A percentile compares a stretch with the other conserved stretches of the same genome.
These are phyloP conservation scores for Neoaliturus tenellus DNA, from an alignment of 2,888 invertebrate genomes.

Conservation along the genomic window DNA sequence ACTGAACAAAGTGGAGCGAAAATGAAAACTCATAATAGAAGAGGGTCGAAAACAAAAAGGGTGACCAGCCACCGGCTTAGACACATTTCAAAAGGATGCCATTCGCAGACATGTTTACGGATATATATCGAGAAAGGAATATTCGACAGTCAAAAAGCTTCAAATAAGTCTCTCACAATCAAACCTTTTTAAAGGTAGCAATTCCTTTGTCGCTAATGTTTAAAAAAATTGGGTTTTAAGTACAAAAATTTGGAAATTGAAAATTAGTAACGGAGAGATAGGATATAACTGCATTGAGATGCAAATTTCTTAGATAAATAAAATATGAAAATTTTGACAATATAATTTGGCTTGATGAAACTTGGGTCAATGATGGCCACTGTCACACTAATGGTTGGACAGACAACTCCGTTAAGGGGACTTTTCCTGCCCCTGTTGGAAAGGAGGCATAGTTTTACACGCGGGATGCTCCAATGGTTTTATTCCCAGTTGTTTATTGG, in stretches of 20 bases:
- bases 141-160: constrained; percentile 35
- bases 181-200: constrained; percentile 1
- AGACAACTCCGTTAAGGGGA: background rate
- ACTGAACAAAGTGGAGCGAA: background rate
- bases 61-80: constrained; percentile 14
- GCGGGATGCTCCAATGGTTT: constrained; percentile 21
- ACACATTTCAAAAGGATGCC: constrained; percentile 22
- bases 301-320: constrained; percentile 41
- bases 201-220: background rate
- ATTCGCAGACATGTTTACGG: constrained; percentile 37
- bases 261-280: background rate
- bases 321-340: constrained; percentile 14
- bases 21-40: constrained; percentile 38
- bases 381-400: constrained; percentile 10
- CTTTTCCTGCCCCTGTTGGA: constrained; percentile 17
- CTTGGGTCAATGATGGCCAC: constrained; percentile 51
- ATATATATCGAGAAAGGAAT: constrained; percentile 32
- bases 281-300: constrained; percentile 41
- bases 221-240: constrained; percentile 10
- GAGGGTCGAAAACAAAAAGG: background rate
- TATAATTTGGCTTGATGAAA: constrained; percentile 46
- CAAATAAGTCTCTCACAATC: background rate
- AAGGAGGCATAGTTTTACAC: constrained; percentile 43
- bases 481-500: background rate
- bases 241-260: constrained; percentile 11